Evolutionary conservation across 2,888 invertebrate species (phyloP), one percentile per base, ranked within the genome.

Genomic region (Stenchaetothrips biformis): DNA sequence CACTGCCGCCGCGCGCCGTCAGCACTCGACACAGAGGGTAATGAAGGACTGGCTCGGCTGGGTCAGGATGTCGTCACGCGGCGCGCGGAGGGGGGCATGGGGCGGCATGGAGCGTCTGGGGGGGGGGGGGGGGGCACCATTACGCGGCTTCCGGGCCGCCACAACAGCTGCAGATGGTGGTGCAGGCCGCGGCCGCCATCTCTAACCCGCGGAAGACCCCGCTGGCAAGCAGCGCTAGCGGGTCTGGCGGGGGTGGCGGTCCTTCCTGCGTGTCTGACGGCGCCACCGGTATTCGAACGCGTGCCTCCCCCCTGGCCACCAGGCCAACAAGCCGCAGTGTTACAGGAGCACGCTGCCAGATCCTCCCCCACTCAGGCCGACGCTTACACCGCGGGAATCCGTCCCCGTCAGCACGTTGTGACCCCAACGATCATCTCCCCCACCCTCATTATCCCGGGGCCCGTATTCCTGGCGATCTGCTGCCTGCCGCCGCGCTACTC

Each of bases 371-470:
- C 37, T 37, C 37, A 4, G 37, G 53, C 59, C 6, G 59, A 16
- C 59, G 59, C 59, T 59, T 59, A 59, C 59, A 59, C 59, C 59
- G 59, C 59, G 59, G 13, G 59, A 59, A 59, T 59, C 59, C 16
- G 59, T 18, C 16, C 13, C 59, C 18, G 59, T 59, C 59, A 59
- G 59, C 59, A 59, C 59, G 18, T 59, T 18, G 59, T 16, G 59
- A 18, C 6, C 59, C 13, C 13, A 9, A 6, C 13, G 18, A 16
- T 59, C 13, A 16, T 18, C 59, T 13, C 59, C 37, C 37, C 37
- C 37, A 37, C 37, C 37, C 37, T 37, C 37, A 37, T 37, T 37
- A 37, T 37, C 37, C 37, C 37, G 2, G 37, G 37, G 37, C 37
- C 37, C 37, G 37, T 37, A 37, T 37, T 37, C 37, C 37, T 4